These are phyloP conservation scores for Cladopsammia gracilis DNA, from an alignment of 64 coral and sea anemone species.

Conservation along the genomic window DNA sequence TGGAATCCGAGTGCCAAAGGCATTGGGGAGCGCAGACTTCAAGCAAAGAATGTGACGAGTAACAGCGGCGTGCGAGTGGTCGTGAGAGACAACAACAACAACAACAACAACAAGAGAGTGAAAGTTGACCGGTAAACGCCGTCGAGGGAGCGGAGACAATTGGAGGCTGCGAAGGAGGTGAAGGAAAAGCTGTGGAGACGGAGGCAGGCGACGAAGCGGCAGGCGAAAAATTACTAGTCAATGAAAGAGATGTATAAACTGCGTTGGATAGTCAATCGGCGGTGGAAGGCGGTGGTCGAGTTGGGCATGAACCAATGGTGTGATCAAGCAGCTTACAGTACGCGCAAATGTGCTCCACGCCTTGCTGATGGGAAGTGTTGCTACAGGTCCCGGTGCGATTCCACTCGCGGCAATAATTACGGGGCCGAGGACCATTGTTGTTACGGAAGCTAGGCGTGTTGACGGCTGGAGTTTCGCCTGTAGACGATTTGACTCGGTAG, in stretches of 20 bases:
- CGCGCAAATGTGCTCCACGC: conserved; percentile 12
- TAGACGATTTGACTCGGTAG: conserved; percentile 47
- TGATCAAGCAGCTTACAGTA: conserved; percentile 39
- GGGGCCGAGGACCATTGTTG: background rate
- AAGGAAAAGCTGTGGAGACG: background rate
- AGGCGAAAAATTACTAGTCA: too few relatives aligned
- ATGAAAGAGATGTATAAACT: too few relatives aligned
- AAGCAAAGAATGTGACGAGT: too few relatives aligned
- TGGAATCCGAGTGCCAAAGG: too few relatives aligned
- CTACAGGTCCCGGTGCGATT: background rate
- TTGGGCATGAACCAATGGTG: conserved; percentile 19
- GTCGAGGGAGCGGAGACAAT: background rate
- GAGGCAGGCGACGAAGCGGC: too few relatives aligned
- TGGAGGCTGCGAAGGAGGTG: background rate
- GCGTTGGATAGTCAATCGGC: too few relatives aligned
- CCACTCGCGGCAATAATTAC: too few relatives aligned
- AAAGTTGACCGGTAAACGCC: too few relatives aligned
- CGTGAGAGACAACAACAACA: too few relatives aligned
- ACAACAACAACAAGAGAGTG: background rate
- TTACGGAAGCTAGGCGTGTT: background rate
- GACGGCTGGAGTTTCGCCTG: background rate
- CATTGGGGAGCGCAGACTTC: too few relatives aligned
- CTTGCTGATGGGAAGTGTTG: conserved; percentile 7
- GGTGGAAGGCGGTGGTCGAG: conserved; percentile 1
- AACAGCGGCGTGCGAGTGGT: too few relatives aligned